Conservation (phyloP, 1,140 invertebrate species). For the Diachasma alloeum region DNA sequence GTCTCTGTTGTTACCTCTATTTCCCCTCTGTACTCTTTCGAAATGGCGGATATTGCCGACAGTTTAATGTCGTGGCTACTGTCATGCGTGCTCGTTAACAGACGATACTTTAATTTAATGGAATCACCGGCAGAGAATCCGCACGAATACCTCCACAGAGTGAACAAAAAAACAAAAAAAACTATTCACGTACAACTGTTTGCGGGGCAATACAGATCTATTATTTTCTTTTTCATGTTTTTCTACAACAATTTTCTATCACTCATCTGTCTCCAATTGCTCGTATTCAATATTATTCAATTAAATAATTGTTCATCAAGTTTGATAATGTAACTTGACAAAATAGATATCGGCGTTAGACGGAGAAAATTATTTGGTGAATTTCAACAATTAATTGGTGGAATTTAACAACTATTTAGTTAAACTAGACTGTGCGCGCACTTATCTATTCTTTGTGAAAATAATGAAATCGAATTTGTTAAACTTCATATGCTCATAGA, state of each 20-base stretch:
- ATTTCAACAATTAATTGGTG: too few relatives aligned
- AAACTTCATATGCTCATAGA: too few relatives aligned
- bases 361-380: too few relatives aligned
- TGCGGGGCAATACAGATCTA: neutral
- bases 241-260: neutral
- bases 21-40: slow-evolving; percentile 42
- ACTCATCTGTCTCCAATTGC: neutral
- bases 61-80: slow-evolving; percentile 58
- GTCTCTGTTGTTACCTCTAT: neutral
- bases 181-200: neutral
- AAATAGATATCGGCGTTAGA: too few relatives aligned
- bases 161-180: slow-evolving; percentile 6
- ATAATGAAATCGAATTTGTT: too few relatives aligned
- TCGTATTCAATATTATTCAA: neutral
- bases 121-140: slow-evolving; percentile 30
- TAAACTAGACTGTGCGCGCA: too few relatives aligned
- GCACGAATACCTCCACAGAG: slow-evolving; percentile 3
- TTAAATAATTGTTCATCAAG: too few relatives aligned
- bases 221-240: neutral
- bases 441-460: too few relatives aligned
- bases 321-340: too few relatives aligned
- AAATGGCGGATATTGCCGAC: slow-evolving; percentile 62
- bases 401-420: too few relatives aligned
- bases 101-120: slow-evolving; percentile 48
- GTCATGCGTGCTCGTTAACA: slow-evolving; percentile 54